Conservation (phyloP, 2,888 invertebrate species). For the Achlya flavicornis region DNA sequence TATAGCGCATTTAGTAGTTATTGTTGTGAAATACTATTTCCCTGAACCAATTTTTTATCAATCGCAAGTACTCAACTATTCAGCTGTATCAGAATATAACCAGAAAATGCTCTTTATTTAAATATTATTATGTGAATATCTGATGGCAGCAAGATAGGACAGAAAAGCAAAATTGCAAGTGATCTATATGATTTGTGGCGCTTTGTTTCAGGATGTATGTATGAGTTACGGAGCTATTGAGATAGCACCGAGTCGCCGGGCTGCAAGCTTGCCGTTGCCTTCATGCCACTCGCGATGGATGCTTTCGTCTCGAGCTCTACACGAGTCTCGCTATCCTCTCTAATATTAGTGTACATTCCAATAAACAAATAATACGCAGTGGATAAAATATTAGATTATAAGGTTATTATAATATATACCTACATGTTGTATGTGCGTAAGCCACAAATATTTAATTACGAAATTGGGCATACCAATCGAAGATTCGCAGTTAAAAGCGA, state of each 20-base stretch:
- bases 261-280: slow-evolving; percentile 42
- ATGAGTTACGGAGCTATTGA: slow-evolving; percentile 16
- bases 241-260: slow-evolving; percentile 19
- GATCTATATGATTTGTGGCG: neutral
- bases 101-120: too few relatives aligned
- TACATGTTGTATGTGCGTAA: neutral
- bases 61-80: too few relatives aligned
- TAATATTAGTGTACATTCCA: slow-evolving; percentile 58
- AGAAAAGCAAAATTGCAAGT: neutral
- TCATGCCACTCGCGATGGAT: slow-evolving; percentile 20
- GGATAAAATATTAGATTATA: neutral
- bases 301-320: slow-evolving; percentile 20
- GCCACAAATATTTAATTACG: neutral
- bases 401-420: slow-evolving; percentile 1
- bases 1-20: too few relatives aligned
- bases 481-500: neutral
- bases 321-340: slow-evolving; percentile 15
- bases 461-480: neutral
- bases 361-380: neutral
- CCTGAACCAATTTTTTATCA: too few relatives aligned
- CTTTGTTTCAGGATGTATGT: slow-evolving; percentile 35
- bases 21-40: too few relatives aligned
- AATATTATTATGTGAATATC: too few relatives aligned
- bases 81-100: too few relatives aligned
- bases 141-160: neutral